These are phyloP conservation scores for Ochotona princeps DNA, from an alignment of 2,113 vertebrate species.

Conservation along the genomic window DNA sequence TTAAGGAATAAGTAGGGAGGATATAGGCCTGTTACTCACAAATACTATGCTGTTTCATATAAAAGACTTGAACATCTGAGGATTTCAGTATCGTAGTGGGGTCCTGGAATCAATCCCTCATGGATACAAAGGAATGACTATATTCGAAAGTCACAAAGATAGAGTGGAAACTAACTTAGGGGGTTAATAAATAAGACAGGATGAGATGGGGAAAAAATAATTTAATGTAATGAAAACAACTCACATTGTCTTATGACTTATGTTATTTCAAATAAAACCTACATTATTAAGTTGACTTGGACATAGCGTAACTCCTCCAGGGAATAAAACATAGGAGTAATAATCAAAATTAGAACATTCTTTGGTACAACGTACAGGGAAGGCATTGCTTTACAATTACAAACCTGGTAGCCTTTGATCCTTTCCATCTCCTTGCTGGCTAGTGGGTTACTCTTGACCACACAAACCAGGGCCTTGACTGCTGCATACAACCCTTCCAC, in stretches of 20 bases:
- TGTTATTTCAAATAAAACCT: background rate
- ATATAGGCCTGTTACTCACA: no score
- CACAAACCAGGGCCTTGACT: conserved; percentile 98
- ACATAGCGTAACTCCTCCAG: background rate
- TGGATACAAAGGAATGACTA: background rate
- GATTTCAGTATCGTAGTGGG: background rate
- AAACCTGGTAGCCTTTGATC: conserved; percentile 98
- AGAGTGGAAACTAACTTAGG: background rate
- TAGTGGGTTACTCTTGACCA: conserved; percentile 97
- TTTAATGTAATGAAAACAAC: background rate
- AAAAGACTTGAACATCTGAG: background rate
- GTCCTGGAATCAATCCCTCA: background rate
- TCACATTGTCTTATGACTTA: background rate
- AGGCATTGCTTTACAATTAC: background rate
- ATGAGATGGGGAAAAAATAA: background rate
- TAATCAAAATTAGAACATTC: background rate
- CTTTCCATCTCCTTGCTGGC: conserved; percentile 99
- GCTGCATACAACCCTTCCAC: conserved; percentile 98
- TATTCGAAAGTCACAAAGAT: background rate
- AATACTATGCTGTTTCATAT: background rate
- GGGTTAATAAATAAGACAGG: background rate
- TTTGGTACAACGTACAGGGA: background rate
- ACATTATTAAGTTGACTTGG: background rate
- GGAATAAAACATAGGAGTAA: background rate
- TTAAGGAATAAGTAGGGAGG: background rate